These are phyloP conservation scores for Gymnarchus niloticus DNA, from an alignment of 2,113 vertebrate genomes.

Conservation along the genomic window DNA sequence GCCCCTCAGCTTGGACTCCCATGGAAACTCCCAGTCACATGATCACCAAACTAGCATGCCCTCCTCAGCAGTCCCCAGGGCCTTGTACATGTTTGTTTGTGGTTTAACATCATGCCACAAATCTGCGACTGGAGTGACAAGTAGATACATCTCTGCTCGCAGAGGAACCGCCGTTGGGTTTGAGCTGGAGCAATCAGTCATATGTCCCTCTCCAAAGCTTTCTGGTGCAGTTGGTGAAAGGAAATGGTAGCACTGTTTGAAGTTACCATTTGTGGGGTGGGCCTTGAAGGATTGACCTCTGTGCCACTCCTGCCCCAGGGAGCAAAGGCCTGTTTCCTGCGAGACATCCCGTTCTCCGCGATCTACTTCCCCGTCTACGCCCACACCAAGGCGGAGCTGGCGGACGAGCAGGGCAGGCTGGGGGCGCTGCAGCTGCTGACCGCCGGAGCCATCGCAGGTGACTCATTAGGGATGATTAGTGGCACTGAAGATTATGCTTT, in stretches of 20 bases:
- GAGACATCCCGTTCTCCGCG: slow-evolving; percentile 98
- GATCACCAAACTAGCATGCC: not conserved
- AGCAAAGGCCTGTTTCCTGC: slow-evolving; percentile 96
- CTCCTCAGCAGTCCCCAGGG: not conserved
- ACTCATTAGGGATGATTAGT: slow-evolving; percentile 23
- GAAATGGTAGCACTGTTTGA: not conserved
- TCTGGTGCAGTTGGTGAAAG: not conserved
- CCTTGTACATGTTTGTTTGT: not conserved
- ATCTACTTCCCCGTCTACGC: slow-evolving; percentile 98
- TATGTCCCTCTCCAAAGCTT: too few relatives aligned
- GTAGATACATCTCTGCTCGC: not conserved
- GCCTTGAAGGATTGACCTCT: not conserved
- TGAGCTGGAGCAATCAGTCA: too few relatives aligned
- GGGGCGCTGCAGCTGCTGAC: slow-evolving; percentile 85
- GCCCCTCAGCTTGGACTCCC: too few relatives aligned
- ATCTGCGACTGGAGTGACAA: not conserved
- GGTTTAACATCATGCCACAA: not conserved
- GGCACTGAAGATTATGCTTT: not conserved
- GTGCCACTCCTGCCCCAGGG: slow-evolving; percentile 64
- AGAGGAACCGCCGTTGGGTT: not conserved
- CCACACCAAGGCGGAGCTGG: slow-evolving; percentile 77
- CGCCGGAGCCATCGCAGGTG: slow-evolving; percentile 95
- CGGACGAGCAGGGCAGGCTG: slow-evolving; percentile 82
- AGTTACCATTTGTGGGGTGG: not conserved
- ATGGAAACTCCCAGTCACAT: too few relatives aligned